phyloP scores from a whole-genome alignment of 2,888 invertebrate genomes.

The Trichogramma dendrolimi region DNA sequence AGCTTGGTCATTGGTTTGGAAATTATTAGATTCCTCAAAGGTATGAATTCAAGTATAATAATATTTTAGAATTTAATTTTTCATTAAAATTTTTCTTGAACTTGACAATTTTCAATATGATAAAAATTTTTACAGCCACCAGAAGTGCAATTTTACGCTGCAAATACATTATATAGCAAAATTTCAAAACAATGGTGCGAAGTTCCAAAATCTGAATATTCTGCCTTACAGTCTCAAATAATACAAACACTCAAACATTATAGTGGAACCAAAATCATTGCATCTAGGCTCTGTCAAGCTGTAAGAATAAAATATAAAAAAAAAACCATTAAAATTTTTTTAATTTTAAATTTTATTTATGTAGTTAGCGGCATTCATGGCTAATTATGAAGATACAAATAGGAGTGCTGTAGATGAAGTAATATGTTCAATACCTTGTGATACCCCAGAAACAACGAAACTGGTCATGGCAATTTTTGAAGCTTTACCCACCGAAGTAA shows the following conservation, averaged over 20 bases:
- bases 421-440: constrained; percentile 62
- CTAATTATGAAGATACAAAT: constrained; percentile 64
- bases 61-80: constrained; percentile 1
- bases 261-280: constrained; percentile 78
- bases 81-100: not conserved
- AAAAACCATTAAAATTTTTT: constrained; percentile 3
- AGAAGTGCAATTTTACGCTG: constrained; percentile 92
- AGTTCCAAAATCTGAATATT: constrained; percentile 75
- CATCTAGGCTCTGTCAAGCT: constrained; percentile 82
- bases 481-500: constrained; percentile 84
- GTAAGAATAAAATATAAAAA: constrained; percentile 55
- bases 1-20: constrained; percentile 93
- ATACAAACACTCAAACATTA: constrained; percentile 73
- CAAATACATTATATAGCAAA: constrained; percentile 84
- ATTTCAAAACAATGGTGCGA: constrained; percentile 84
- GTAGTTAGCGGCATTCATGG: constrained; percentile 79
- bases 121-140: constrained; percentile 60
- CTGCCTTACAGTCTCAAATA: constrained; percentile 71
- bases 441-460: constrained; percentile 63
- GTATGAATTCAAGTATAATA: constrained; percentile 52
- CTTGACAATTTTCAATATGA: not conserved
- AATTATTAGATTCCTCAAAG: constrained; percentile 75
- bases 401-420: constrained; percentile 70
- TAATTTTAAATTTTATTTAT: constrained; percentile 34
- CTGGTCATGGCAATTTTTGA: constrained; percentile 75